Evolutionary conservation across 2,888 invertebrate genomes (phyloP), one percentile per base, ranked within the genome.

Genomic region (Leptogaster cylindrica): DNA sequence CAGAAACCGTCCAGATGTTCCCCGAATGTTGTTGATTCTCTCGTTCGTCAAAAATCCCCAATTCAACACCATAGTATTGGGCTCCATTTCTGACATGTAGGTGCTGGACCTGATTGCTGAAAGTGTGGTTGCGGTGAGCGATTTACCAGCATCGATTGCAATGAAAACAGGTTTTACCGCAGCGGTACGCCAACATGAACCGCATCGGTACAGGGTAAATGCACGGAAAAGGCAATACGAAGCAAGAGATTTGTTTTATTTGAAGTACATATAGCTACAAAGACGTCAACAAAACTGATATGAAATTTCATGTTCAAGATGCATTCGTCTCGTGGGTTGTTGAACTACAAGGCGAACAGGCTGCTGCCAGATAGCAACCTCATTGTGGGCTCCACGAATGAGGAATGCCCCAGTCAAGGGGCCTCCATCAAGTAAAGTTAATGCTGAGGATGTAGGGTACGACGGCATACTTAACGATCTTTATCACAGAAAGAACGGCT

Each of bases 311-410:
- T 52, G 52, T 52, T 28, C 52, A 52, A 28, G 52, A 52, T 31
- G 31, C 52, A 14, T 52, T 16, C 0, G 52, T 28, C 33, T 33
- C 18, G 52, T 52, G 31, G 52, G 52, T 52, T 52, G 31, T 16
- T 52, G 52, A 52, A 52, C 52, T 18, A 16, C 52, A 52, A 52
- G 52, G 52, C 52, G 33, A 52, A 52, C 52, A 33, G 14, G 52
- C 31, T 28, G 28, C 31, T 18, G 6, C 25, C n/a, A 50, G 50
- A 23, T 27, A 52, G 33, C 33, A 52, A 52, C 52, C 52, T 31
- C 31, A 52, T 52, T 52, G 52, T 52, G 52, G 52, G 52, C 33
- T 52, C 33, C 14, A 50, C 27, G 14, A 51, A 51, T 51, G 52
- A 52, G 10, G 36, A 36, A 36, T 10, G 36, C 36, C 36, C 10